Evolutionary conservation across 2,888 invertebrate species (phyloP).

Genomic region (Leptinotarsa rubiginosa): DNA sequence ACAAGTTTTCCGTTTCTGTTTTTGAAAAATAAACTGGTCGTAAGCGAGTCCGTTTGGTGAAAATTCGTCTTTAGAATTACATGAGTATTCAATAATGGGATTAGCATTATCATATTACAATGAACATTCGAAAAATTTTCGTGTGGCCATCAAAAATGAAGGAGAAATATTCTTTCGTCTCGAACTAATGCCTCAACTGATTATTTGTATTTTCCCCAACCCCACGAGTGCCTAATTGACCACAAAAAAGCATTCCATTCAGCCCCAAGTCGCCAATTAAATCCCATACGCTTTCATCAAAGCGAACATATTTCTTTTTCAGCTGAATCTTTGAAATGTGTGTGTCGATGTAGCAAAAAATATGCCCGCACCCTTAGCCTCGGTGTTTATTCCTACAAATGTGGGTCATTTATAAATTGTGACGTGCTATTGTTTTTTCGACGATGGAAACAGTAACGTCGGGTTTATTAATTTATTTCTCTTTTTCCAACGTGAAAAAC

Average conservation of each 20-base stretch:
- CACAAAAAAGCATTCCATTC: not conserved
- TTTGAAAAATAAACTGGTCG: too few species aligned
- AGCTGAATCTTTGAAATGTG: slow-evolving; percentile 12
- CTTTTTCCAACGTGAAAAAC: slow-evolving; percentile 38
- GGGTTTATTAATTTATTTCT: slow-evolving; percentile 45
- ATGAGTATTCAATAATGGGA: too few species aligned
- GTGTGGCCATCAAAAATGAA: too few species aligned
- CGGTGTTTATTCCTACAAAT: slow-evolving; percentile 36
- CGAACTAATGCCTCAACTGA: too few species aligned
- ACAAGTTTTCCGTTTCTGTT: too few species aligned
- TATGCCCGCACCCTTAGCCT: slow-evolving; percentile 12
- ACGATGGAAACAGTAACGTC: slow-evolving; percentile 36
- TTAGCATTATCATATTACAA: too few species aligned
- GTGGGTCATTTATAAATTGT: slow-evolving; percentile 41
- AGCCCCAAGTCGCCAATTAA: not conserved
- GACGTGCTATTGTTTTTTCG: slow-evolving; percentile 43
- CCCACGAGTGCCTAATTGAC: not conserved
- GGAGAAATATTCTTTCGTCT: too few species aligned
- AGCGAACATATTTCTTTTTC: slow-evolving; percentile 13
- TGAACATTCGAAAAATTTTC: too few species aligned
- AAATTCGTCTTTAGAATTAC: too few species aligned
- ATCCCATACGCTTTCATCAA: slow-evolving; percentile 3
- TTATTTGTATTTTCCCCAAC: not conserved
- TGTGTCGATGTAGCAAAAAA: slow-evolving; percentile 13
- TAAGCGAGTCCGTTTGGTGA: too few species aligned